Conservation (phyloP, 2,797 vertebrate genomes). For the Eptatretus atami region DNA sequence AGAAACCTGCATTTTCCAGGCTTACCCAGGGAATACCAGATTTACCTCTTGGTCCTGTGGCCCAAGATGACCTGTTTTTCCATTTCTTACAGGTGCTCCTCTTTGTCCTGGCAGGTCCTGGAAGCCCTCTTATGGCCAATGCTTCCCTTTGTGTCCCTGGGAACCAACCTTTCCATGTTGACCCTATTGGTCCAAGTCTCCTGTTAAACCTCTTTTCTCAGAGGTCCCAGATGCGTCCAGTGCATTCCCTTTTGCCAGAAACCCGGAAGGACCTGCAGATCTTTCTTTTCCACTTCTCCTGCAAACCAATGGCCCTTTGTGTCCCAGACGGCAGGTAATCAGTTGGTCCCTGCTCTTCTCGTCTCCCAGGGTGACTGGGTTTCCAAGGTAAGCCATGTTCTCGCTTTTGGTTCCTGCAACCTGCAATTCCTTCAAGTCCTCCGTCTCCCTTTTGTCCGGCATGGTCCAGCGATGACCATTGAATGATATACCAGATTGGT, state of each 20-base stretch:
- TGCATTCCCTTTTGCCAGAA: neutral
- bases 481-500: slow-evolving; percentile 1
- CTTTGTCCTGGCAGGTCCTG: neutral
- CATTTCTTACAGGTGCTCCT: slow-evolving; percentile 38
- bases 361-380: slow-evolving; percentile 40
- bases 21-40: neutral
- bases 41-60: slow-evolving; percentile 32
- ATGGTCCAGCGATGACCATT: neutral
- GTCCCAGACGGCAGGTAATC: slow-evolving; percentile 19
- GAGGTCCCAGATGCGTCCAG: neutral
- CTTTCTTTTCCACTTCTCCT: slow-evolving; percentile 17
- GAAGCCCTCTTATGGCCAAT: slow-evolving; percentile 2
- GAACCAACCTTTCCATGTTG: neutral
- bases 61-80: slow-evolving; percentile 43
- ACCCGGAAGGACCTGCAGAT: neutral
- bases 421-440: slow-evolving; percentile 1
- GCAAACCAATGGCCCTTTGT: slow-evolving; percentile 14
- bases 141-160: neutral
- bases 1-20: neutral
- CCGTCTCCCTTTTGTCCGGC: neutral
- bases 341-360: slow-evolving; percentile 38
- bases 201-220: neutral
- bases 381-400: slow-evolving; percentile 32
- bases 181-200: neutral
- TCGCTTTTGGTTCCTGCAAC: neutral